A percentile compares a stretch with the other conserved stretches of the same genome.
Conservation (phyloP, 2,888 invertebrate genomes). For the Coronaproctus castanopsis region DNA sequence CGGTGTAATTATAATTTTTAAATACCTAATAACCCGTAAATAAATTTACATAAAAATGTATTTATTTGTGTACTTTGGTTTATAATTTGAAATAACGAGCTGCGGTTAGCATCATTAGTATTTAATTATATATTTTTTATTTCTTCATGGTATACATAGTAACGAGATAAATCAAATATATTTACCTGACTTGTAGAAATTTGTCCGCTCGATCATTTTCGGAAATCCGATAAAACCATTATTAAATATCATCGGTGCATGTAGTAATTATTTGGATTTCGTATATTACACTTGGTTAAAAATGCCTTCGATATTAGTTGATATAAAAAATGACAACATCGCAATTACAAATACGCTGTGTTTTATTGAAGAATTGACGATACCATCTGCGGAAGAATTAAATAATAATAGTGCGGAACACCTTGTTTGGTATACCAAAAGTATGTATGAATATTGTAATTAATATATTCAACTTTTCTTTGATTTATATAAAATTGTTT, state of each 20-base stretch:
- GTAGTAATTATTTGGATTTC: slow-evolving; percentile 9
- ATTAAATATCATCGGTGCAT: slow-evolving; percentile 11
- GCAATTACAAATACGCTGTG: not conserved
- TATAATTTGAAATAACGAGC: no score
- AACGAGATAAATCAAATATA: no score
- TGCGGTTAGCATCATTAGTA: no score
- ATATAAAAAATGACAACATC: slow-evolving; percentile 1
- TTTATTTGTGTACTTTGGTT: no score
- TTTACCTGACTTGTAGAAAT: not conserved
- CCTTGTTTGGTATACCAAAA: slow-evolving; percentile 7
- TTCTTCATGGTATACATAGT: no score
- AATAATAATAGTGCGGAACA: slow-evolving; percentile 1
- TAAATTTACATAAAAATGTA: no score
- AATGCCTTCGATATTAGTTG: slow-evolving; percentile 1
- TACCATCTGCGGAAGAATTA: slow-evolving; percentile 10
- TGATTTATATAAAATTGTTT: not conserved
- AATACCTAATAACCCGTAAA: no score
- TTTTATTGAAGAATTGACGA: slow-evolving; percentile 3
- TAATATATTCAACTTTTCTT: not conserved
- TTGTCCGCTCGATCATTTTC: not conserved
- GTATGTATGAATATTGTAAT: not conserved
- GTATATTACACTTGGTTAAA: slow-evolving; percentile 10
- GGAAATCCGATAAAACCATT: not conserved
- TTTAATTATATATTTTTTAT: no score
- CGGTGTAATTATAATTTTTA: no score